A percentile compares a stretch with the other conserved stretches of the same genome.
These are phyloP conservation scores for Apistogramma diplotaenia DNA, from an alignment of 2,113 vertebrate species.

Conservation along the genomic window DNA sequence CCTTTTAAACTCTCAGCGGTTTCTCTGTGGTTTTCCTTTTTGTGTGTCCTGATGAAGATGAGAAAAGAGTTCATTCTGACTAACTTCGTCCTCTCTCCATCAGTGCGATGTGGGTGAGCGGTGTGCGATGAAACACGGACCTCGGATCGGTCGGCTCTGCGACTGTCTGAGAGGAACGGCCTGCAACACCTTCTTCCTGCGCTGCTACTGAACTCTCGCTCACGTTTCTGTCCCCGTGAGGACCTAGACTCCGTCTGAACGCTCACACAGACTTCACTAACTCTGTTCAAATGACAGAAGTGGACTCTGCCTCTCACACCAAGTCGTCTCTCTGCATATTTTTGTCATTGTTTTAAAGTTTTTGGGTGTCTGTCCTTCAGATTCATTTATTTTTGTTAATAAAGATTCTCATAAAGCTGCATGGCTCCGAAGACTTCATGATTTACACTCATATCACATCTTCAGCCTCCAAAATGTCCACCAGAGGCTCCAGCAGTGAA, in stretches of 20 bases:
- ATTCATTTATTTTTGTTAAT: constrained; percentile 69
- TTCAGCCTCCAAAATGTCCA: background rate
- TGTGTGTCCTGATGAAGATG: background rate
- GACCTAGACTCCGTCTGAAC: background rate
- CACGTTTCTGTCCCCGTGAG: background rate
- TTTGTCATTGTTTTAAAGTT: constrained; percentile 31
- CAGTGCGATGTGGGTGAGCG: constrained; percentile 80
- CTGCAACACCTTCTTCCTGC: constrained; percentile 83
- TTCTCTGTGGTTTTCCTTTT: background rate
- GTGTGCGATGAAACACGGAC: constrained; percentile 81
- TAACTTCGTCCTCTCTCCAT: background rate
- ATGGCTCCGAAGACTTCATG: background rate
- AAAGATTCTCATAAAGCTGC: constrained; percentile 57
- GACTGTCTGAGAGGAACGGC: constrained; percentile 79
- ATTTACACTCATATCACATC: background rate
- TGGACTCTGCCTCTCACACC: background rate
- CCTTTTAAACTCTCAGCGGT: background rate
- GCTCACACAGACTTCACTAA: background rate
- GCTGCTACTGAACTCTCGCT: constrained; percentile 76
- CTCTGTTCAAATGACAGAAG: background rate
- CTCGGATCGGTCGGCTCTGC: constrained; percentile 81
- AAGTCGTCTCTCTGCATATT: constrained; percentile 12
- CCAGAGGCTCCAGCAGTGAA: background rate
- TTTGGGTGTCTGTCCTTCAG: constrained; percentile 30
- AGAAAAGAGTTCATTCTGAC: background rate